Conservation (phyloP, 2,888 invertebrate genomes). For the Pyrocoelia pectoralis region DNA sequence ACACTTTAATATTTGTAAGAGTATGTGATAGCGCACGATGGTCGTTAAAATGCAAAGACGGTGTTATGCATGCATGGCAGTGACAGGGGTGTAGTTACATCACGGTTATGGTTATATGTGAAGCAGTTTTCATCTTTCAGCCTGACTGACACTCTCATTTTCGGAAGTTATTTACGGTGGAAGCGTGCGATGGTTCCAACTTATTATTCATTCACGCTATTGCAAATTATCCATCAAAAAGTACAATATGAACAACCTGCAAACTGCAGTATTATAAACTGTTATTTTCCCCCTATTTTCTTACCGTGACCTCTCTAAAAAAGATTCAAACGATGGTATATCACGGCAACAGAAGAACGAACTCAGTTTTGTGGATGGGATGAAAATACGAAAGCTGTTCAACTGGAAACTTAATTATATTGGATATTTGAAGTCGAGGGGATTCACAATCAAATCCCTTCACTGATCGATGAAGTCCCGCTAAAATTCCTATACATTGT, state of each 20-base stretch:
- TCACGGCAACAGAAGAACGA: constrained; percentile 29
- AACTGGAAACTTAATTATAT: constrained; percentile 58
- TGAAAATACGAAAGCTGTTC: constrained; percentile 55
- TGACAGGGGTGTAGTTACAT: constrained; percentile 44
- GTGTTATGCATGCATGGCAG: constrained; percentile 44
- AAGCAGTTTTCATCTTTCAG: constrained; percentile 38
- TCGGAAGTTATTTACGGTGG: constrained; percentile 43
- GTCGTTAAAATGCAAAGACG: constrained; percentile 38
- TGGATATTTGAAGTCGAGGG: constrained; percentile 55
- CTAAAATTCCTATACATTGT: constrained; percentile 31
- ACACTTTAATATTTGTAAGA: constrained; percentile 33
- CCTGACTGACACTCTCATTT: constrained; percentile 47
- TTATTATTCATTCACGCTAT: constrained; percentile 56
- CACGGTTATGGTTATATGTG: constrained; percentile 45
- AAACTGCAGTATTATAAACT: constrained; percentile 27
- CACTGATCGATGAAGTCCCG: constrained; percentile 50
- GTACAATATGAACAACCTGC: constrained; percentile 34
- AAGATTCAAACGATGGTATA: constrained; percentile 25
- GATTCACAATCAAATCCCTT: constrained; percentile 55
- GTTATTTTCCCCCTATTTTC: constrained; percentile 20
- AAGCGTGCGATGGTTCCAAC: constrained; percentile 40
- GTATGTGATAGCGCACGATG: constrained; percentile 33
- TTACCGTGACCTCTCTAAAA: constrained; percentile 23
- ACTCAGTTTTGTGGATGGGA: constrained; percentile 36
- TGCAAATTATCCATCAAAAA: constrained; percentile 55